Percentiles rank a stretch among this genome's conserved stretches.
phyloP scores from a whole-genome alignment of 2,888 invertebrate species.

The Nephrotoma appendiculata region DNA sequence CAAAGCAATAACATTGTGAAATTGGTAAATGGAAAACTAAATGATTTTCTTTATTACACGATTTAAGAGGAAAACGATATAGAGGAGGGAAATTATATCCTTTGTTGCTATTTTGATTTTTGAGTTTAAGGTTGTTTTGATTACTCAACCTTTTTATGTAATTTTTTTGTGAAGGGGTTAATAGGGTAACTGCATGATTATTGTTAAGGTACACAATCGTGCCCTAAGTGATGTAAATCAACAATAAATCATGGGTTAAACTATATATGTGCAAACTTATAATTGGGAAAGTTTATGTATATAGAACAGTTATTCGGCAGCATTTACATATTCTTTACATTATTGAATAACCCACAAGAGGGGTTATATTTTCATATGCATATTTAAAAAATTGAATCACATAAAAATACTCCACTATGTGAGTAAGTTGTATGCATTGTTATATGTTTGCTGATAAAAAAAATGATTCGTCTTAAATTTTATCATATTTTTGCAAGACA shows the following conservation, averaged over 20 bases:
- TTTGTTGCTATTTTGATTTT: neutral
- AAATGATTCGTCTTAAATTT: neutral
- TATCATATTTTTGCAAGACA: neutral
- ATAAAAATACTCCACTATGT: neutral
- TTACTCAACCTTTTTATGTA: neutral
- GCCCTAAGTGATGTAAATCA: neutral
- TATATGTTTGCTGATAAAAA: neutral
- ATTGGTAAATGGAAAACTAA: neutral
- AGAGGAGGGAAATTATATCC: neutral
- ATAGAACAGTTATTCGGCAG: neutral
- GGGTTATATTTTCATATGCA: neutral
- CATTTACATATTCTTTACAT: neutral
- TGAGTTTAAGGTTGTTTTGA: neutral
- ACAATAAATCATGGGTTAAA: neutral
- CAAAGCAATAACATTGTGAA: neutral
- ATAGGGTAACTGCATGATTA: neutral
- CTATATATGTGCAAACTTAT: neutral
- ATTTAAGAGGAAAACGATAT: neutral
- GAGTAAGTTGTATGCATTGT: neutral
- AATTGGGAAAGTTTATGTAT: neutral
- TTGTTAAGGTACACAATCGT: neutral
- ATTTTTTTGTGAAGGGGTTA: neutral
- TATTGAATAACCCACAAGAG: neutral
- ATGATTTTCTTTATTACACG: neutral
- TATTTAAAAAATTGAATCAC: neutral